A percentile compares a stretch with the other conserved stretches of the same genome.
phyloP scores from a whole-genome alignment of 2,888 invertebrate genomes.

The Cosmia trapezina region DNA sequence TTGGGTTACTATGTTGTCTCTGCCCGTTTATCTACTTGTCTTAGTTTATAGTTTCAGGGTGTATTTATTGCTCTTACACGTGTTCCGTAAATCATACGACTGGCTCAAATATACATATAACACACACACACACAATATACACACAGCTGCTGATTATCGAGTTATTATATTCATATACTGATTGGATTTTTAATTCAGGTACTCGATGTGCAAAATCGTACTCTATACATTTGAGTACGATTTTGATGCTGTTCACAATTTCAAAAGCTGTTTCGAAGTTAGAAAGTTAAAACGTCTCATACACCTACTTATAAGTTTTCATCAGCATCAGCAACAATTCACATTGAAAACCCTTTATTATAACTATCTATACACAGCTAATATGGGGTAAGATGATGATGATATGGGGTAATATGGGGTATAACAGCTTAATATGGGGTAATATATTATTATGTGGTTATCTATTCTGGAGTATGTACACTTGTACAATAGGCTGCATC shows the following conservation, averaged over 20 bases:
- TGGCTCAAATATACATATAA: background rate
- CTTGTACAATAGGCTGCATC: too few species aligned
- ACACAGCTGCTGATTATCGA: background rate
- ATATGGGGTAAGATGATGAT: too few species aligned
- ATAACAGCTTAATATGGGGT: background rate
- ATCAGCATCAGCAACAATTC: background rate
- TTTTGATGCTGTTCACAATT: background rate
- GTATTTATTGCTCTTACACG: background rate
- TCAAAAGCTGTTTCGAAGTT: background rate
- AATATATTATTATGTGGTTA: background rate
- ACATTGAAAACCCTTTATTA: background rate
- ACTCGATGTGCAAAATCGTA: too few species aligned
- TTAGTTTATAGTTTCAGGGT: background rate
- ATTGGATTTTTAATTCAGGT: too few species aligned
- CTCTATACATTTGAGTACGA: background rate
- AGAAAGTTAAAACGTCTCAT: too few species aligned
- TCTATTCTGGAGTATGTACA: background rate
- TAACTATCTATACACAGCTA: background rate
- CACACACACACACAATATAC: background rate
- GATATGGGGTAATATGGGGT: too few species aligned
- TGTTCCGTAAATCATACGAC: background rate
- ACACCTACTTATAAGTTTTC: background rate
- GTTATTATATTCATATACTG: too few species aligned
- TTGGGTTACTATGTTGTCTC: background rate
- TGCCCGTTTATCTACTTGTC: background rate